Evolutionary conservation across 2,797 vertebrate species (phyloP), one percentile per base, ranked within the genome.

Genomic region (Xerus rutilus): DNA sequence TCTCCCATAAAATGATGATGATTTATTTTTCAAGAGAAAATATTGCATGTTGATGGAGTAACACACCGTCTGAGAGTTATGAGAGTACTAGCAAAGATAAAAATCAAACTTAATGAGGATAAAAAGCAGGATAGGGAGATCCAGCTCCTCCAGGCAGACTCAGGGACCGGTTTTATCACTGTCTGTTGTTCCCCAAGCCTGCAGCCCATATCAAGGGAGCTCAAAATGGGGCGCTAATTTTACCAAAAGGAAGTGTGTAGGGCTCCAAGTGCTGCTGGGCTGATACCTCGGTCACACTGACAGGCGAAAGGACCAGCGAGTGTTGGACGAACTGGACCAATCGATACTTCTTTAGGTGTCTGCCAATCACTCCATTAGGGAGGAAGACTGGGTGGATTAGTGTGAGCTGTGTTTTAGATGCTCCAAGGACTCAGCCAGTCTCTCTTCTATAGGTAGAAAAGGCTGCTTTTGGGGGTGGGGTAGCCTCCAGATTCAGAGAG

Each of bases 151-250:
- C 0, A 3, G 49, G 25, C 0, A 10, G 47, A 8, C 0, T 0
- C 43, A 73, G 17, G 7, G 32, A 30, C 32, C 32, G 77, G 30
- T 12, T 64, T 35, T 15, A 3, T n/a, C 15, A 28, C 64, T 7
- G 1, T 0, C 1, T 0, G 10, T 0, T 3, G 18, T 77, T n/a
- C 21, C 11, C 23, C 1, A 20, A 32, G 7, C 1, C 1, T 0
- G 1, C 8, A 5, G 49, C 74, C 4, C 43, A 6, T 10, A 23
- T 20, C 5, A 5, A 30, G 35, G 18, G 0, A 13, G 3, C 65
- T 78, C 15, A 14, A 32, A 32, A 69, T 32, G 39, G 12, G 49
- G 30, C 1, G 17, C 52, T 78, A 0, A 32, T 81, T 76, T 67
- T 13, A 4, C 0, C 1, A 77, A 57, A 23, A 30, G 52, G 30